phyloP scores from a whole-genome alignment of 2,797 vertebrate species.

The Champsocephalus esox region DNA sequence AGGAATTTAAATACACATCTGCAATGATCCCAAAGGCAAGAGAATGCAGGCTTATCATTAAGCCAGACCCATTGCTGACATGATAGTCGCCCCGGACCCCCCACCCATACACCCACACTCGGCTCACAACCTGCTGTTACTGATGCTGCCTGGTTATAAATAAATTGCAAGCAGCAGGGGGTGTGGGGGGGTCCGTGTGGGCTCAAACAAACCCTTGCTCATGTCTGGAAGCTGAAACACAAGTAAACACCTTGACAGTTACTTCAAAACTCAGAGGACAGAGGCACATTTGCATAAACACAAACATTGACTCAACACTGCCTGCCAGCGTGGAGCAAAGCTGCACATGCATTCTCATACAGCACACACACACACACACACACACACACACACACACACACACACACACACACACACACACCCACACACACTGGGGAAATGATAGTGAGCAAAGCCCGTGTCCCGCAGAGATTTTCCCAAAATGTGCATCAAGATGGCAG shows the following conservation, averaged over 20 bases:
- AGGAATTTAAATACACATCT: constrained; percentile 45
- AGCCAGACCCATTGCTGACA: constrained; percentile 22
- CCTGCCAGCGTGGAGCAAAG: constrained; percentile 40
- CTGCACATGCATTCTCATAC: constrained; percentile 21
- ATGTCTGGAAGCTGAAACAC: constrained; percentile 19
- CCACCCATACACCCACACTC: constrained; percentile 17
- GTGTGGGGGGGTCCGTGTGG: neutral
- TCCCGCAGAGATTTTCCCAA: constrained; percentile 53
- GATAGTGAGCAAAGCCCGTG: constrained; percentile 70
- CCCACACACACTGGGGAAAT: constrained; percentile 45
- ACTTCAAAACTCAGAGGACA: constrained; percentile 39
- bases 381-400: constrained; percentile 9
- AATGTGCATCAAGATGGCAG: constrained; percentile 54
- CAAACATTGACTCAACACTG: constrained; percentile 42
- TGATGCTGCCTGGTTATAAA: constrained; percentile 44
- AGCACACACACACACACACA: constrained; percentile 3
- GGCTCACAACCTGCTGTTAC: constrained; percentile 33
- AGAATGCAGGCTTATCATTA: constrained; percentile 50
- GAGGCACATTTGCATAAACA: constrained; percentile 50
- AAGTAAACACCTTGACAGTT: constrained; percentile 42
- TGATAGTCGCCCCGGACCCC: neutral
- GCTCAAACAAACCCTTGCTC: constrained; percentile 18
- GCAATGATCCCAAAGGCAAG: constrained; percentile 38
- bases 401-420: constrained; percentile 3
- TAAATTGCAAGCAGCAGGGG: constrained; percentile 32